Base-by-base conservation (phyloP, 2,113 vertebrate species). In the Tangachromis dhanisi region DNA sequence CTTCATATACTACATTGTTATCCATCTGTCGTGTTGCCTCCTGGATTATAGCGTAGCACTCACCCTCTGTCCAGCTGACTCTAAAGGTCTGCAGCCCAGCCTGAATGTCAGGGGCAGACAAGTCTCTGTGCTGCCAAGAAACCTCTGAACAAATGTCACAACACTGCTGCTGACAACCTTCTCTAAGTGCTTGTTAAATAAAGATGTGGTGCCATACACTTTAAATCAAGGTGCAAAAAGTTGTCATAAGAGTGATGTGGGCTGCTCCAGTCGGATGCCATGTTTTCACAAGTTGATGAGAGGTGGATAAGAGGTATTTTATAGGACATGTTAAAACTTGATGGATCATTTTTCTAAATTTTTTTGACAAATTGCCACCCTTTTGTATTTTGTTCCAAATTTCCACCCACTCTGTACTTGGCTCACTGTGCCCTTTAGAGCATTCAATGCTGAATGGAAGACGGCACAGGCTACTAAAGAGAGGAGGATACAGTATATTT, bases 161-260 rank as follows among this genome's bases (percentile, higher is more conserved):
- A 95, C 95, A 92, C 57, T 16, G 57, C 68, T 55, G 85, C 80
- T 94, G 95, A 95, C 95, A 95, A 83, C 86, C 84, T 82, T 38
- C 61, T 88, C 88, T 93, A 92, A 92, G 93, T 92, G 92, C 91
- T 88, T 85, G 83, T 91, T 92, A 95, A 94, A 96, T 92, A 95
- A 93, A 94, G 82, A 95, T 93, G 90, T 91, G 89, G 78, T 88
- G 86, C 66, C 88, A 49, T 51, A 73, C 68, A 89, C 83, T 93
- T 92, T 81, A 87, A 91, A 87, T 90, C 80, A 86, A 89, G 80
- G 92, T 87, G 88, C 85, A 88, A 86, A 90, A 93, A 54, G 63
- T 66, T 73, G 33, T 73, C 54, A 42, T 19, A 66, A 79, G 57
- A 84, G 21, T 84, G 59, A 87, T 88, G 21, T 29, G 21, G 42